Evolutionary conservation across 2,797 vertebrate species (phyloP).

Genomic region (Aldrovandia affinis): DNA sequence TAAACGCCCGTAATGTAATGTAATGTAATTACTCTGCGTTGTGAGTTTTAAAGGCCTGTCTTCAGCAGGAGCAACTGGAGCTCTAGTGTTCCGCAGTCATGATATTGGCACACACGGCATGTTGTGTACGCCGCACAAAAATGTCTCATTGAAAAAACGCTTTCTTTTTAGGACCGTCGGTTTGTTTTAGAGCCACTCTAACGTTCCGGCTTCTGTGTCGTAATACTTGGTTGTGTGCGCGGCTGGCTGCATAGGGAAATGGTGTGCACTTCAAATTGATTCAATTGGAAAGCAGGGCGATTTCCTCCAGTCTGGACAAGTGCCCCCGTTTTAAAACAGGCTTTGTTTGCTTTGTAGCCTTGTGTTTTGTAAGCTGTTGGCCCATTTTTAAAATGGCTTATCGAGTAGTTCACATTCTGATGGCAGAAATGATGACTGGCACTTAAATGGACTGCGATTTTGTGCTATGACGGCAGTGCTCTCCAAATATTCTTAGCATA

Average conservation of each 20-base stretch:
- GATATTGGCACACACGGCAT: background rate
- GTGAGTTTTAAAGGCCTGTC: background rate
- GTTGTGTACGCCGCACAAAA: background rate
- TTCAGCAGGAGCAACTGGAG: background rate
- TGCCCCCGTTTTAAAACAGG: background rate
- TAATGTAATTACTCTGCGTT: background rate
- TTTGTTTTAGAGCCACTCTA: conserved; percentile 1
- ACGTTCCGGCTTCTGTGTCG: background rate
- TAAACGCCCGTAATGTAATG: too few relatives aligned
- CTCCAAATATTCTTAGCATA: background rate
- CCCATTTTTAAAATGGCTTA: background rate
- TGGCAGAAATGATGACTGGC: background rate
- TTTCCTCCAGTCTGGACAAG: background rate
- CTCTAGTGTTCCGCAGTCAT: background rate
- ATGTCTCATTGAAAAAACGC: background rate
- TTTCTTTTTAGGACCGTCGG: background rate
- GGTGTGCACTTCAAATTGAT: background rate
- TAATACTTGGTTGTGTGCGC: background rate
- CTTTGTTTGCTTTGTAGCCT: background rate
- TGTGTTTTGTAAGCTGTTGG: background rate
- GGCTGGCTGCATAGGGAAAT: background rate
- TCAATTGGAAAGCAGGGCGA: background rate
- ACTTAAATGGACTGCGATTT: background rate
- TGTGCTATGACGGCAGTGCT: too few relatives aligned
- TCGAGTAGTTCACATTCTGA: background rate